Percentiles rank a stretch among this genome's conserved stretches.
These are phyloP conservation scores for Sminthurides bifidus DNA, from an alignment of 1,140 invertebrate species.

Conservation along the genomic window DNA sequence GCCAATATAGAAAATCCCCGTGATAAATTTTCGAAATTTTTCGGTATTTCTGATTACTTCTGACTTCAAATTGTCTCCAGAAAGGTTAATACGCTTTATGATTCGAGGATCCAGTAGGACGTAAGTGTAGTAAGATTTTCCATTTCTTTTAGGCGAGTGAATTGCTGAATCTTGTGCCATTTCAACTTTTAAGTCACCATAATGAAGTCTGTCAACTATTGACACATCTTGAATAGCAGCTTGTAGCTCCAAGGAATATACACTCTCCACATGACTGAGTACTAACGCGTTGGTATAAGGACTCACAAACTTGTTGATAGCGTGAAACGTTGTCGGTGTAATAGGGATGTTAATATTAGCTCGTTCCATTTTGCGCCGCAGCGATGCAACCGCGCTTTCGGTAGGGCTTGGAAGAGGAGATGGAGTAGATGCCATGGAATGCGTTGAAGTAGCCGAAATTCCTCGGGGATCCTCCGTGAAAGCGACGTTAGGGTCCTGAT, in stretches of 20 bases:
- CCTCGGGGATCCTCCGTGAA: not conserved
- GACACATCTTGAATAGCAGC: slow-evolving; percentile 7
- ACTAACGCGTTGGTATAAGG: slow-evolving; percentile 1
- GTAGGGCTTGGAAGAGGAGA: slow-evolving; percentile 2
- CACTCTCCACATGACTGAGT: not conserved
- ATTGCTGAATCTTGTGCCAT: slow-evolving; percentile 12
- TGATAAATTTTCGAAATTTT: slow-evolving; percentile 28
- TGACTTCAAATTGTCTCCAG: slow-evolving; percentile 26
- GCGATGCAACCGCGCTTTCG: not conserved
- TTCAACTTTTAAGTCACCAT: slow-evolving; percentile 19
- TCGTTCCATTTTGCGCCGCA: slow-evolving; percentile 5
- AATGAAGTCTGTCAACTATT: not conserved
- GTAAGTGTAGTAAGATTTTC: slow-evolving; percentile 30
- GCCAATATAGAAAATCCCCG: slow-evolving; percentile 29
- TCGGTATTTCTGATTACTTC: slow-evolving; percentile 20
- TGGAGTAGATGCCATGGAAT: slow-evolving; percentile 7
- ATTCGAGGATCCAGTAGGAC: slow-evolving; percentile 27
- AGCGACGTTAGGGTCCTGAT: not conserved
- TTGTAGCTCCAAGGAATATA: slow-evolving; percentile 16
- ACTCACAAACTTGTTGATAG: slow-evolving; percentile 16
- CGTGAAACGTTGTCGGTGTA: slow-evolving; percentile 12
- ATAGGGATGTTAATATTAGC: slow-evolving; percentile 12
- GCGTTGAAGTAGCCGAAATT: not conserved
- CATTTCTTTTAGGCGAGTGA: not conserved
- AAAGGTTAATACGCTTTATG: slow-evolving; percentile 27